Percentiles rank a stretch among this genome's conserved stretches.
phyloP scores from a whole-genome alignment of 2,113 vertebrate genomes.

The Cygnus buccinator region DNA sequence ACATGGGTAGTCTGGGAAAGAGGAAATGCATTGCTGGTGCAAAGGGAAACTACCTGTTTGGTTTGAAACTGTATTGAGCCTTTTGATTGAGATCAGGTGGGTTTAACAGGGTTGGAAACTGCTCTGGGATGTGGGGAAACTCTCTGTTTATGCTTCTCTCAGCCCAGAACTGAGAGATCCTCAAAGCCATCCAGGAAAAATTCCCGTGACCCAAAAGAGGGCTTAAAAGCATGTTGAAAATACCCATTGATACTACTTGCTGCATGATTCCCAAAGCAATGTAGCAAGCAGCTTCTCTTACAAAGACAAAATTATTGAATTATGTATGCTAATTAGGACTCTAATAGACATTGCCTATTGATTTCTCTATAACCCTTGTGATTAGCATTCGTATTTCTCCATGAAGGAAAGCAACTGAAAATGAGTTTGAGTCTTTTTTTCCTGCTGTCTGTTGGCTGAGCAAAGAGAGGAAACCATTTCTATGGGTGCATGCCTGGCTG shows the following conservation, averaged over 20 bases:
- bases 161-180: not conserved
- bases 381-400: not conserved
- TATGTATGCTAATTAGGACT: not conserved
- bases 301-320: not conserved
- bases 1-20: not conserved
- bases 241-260: not conserved
- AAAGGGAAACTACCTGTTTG: not conserved
- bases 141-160: not conserved
- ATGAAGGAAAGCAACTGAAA: not conserved
- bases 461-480: not conserved
- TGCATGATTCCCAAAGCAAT: not conserved
- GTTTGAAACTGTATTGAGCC: not conserved
- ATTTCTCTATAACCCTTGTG: not conserved
- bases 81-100: not conserved
- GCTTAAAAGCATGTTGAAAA: not conserved
- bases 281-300: not conserved
- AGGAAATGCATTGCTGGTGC: not conserved
- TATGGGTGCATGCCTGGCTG: not conserved
- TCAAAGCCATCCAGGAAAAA: not conserved
- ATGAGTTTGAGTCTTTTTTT: not conserved
- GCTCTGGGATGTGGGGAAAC: not conserved
- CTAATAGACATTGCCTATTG: not conserved
- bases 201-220: not conserved
- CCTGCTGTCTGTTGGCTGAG: not conserved
- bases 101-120: no score